Conservation (phyloP, 2,113 vertebrate genomes). For the Lophius piscatorius region DNA sequence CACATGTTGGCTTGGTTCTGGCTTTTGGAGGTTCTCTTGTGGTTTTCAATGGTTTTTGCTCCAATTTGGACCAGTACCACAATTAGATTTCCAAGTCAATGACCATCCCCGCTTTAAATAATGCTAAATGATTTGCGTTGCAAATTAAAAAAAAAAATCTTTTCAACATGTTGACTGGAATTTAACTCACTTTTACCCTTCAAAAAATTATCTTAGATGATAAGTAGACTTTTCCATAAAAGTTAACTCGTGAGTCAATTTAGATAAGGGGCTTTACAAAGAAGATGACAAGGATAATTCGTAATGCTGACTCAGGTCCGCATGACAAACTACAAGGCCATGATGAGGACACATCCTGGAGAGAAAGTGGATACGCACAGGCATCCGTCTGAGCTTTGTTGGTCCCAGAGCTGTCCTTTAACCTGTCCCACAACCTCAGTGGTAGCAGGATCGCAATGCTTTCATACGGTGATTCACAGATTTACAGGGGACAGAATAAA, state of each 20-base stretch:
- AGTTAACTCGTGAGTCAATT: not conserved
- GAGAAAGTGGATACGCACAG: slow-evolving; percentile 36
- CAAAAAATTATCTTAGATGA: too few relatives aligned
- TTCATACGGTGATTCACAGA: slow-evolving; percentile 21
- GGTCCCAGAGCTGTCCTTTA: slow-evolving; percentile 36
- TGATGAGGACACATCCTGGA: slow-evolving; percentile 59
- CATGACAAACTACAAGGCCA: slow-evolving; percentile 53
- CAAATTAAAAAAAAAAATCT: too few relatives aligned
- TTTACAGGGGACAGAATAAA: slow-evolving; percentile 40
- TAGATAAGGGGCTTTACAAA: slow-evolving; percentile 1
- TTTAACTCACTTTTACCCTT: too few relatives aligned
- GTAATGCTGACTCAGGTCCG: slow-evolving; percentile 65
- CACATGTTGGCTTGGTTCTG: not conserved
- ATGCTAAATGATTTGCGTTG: too few relatives aligned
- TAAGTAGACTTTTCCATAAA: not conserved
- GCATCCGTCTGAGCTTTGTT: slow-evolving; percentile 33
- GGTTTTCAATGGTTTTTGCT: too few relatives aligned
- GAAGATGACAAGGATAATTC: slow-evolving; percentile 39
- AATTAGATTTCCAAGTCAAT: too few relatives aligned
- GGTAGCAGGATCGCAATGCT: slow-evolving; percentile 17
- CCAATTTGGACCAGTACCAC: too few relatives aligned
- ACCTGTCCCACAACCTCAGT: slow-evolving; percentile 63
- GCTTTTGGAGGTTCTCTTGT: not conserved
- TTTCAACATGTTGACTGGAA: too few relatives aligned
- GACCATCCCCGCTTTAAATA: not conserved